Evolutionary conservation across 2,113 vertebrate species (phyloP).

Genomic region (Pontoporia blainvillei): DNA sequence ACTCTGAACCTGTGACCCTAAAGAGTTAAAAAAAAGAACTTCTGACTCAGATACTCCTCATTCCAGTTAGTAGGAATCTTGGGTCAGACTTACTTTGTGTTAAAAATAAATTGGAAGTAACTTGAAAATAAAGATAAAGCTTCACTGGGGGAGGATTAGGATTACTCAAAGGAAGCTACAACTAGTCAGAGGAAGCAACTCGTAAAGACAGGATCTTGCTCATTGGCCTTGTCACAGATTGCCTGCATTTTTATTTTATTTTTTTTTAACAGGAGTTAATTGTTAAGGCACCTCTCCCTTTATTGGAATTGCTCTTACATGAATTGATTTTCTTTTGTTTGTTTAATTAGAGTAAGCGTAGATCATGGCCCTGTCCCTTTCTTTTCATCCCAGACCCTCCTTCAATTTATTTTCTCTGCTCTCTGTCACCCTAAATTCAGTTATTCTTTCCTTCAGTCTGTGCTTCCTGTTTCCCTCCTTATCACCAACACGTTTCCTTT

Average conservation of each 20-base stretch:
- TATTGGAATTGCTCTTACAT: not conserved
- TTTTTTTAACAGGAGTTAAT: not conserved
- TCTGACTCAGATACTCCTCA: not conserved
- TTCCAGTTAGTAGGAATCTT: not conserved
- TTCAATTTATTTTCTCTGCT: not conserved
- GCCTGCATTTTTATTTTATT: not conserved
- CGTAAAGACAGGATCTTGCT: not conserved
- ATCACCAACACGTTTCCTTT: not conserved
- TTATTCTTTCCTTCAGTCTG: not conserved
- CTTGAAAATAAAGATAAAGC: not conserved
- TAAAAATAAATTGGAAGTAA: conserved; percentile 37
- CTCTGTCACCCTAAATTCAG: not conserved
- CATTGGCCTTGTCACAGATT: not conserved
- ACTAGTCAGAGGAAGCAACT: conserved; percentile 1
- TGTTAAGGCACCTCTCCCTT: not conserved
- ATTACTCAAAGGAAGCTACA: conserved; percentile 35
- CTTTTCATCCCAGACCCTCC: not conserved
- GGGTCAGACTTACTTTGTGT: not conserved
- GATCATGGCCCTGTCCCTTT: not conserved
- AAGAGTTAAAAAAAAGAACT: not conserved
- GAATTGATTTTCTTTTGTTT: not conserved
- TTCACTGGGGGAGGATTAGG: not conserved
- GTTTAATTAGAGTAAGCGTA: not conserved
- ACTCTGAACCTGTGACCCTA: not conserved
- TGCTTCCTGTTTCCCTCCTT: not conserved